Evolutionary conservation across 2,888 invertebrate genomes (phyloP), one percentile per base, ranked within the genome.

Genomic region (Ganaspis brasiliensis): DNA sequence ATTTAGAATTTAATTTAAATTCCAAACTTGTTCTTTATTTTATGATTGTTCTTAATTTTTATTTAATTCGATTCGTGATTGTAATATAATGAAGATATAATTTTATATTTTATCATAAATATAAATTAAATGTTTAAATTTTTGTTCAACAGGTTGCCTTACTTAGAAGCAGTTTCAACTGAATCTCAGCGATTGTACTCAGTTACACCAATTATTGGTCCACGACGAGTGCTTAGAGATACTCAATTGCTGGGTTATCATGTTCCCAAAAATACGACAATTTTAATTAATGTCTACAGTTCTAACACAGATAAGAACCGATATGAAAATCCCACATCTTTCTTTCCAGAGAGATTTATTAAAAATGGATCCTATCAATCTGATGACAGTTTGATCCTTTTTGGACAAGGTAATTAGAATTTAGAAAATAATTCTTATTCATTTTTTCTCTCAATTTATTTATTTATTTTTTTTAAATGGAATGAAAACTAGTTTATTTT

Each of bases 261-360:
- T 26, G 92, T 94, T 82, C 93, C 94, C 0, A 92, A 93, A 86
- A 92, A 94, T 75, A 87, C 93, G 0, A 92, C 92, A 0, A 84
- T 94, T 14, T 86, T 94, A 9, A 91, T 94, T 0, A 93, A 93
- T 71, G 45, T 93, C 19, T 91, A 93, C 82, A 93, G 94, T 1
- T 92, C 95, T 5, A 93, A 94, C 83, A 92, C 93, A 88, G 94
- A 95, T 84, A 89, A 92, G 31, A 85, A 92, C 0, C 91, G 93
- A 76, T 95, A 94, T 94, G 91, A 91, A 0, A 94, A 95, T 83
- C 95, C 95, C 0, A 91, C 94, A 31, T 89, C 84, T 1, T 95
- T 95, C 85, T 91, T 93, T 2, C 95, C 95, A 0, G 94, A 95
- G 86, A 92, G 95, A 80, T 95, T 95, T 85, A 85, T 95, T 8